Base-by-base conservation (phyloP, 2,888 invertebrate species). In the Myopa tessellatipennis region DNA sequence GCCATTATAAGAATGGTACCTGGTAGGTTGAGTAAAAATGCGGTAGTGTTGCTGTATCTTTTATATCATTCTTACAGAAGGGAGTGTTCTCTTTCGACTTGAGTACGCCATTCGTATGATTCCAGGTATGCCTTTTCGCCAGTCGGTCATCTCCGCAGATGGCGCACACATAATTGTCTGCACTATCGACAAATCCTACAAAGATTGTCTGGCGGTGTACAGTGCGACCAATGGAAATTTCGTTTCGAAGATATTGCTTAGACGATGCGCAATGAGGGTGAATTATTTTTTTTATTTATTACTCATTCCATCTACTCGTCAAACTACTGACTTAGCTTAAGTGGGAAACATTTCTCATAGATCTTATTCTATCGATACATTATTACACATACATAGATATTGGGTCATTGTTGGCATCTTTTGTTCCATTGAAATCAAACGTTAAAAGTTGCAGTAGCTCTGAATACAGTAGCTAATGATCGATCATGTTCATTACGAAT, bases 141-240 rank as follows among this genome's bases (percentile, higher is more conserved):
- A 92, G 38, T 94, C 94, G 0, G 95, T 95, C 1, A 91, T 97
- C 1, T 96, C 97, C 0, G 93, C 94, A 0, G 98, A 98, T 86
- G 94, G 93, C 68, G 92, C 93, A 38, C 92, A 94, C 83, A 90
- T 98, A 4, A 92, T 95, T 0, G 93, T 94, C 7, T 93, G 95
- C 1, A 95, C 95, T 0, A 93, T 96, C 0, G 98, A 97, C 84
- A 95, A 95, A 85, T 92, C 93, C 0, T 94, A 93, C 70, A 91
- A 93, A 80, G 97, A 97, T 86, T 95, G 95, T 76, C 90, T 98
- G 2, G 93, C 94, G 76, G 94, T 97, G 0, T 95, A 96, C 86
- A 96, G 94, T 84, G 94, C 95, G 0, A 93, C 93, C 80, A 96
- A 93, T 65, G 98, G 98, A 0, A 91, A 92, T 16, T 88, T 88